Evolutionary conservation across 1,140 invertebrate species (phyloP).

Genomic region (Sycophaga agraensis): DNA sequence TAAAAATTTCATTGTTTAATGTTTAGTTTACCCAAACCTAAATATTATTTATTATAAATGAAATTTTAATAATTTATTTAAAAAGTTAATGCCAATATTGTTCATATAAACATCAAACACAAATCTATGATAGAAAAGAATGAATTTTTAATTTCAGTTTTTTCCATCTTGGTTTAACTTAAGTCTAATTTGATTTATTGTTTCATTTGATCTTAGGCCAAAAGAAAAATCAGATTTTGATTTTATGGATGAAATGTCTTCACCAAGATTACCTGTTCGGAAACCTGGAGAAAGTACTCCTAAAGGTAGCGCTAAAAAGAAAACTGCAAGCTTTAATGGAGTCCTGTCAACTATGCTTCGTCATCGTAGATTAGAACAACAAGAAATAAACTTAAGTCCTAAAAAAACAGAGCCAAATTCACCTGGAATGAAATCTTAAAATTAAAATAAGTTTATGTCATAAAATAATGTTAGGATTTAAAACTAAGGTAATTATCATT

Average conservation of each 20-base stretch:
- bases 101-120: too few relatives aligned
- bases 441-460: too few relatives aligned
- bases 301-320: slow-evolving; percentile 74
- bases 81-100: too few relatives aligned
- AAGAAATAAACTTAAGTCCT: slow-evolving; percentile 52
- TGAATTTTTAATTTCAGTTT: too few relatives aligned
- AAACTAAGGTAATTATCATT: too few relatives aligned
- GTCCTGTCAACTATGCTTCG: slow-evolving; percentile 73
- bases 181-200: too few relatives aligned
- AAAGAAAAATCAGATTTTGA: slow-evolving; percentile 72
- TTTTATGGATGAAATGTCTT: slow-evolving; percentile 74
- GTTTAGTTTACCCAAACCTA: too few relatives aligned
- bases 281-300: slow-evolving; percentile 65
- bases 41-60: too few relatives aligned
- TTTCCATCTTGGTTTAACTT: too few relatives aligned
- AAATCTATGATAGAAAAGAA: too few relatives aligned
- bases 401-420: slow-evolving; percentile 48
- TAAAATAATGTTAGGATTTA: too few relatives aligned
- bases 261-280: slow-evolving; percentile 64
- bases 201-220: slow-evolving; percentile 46
- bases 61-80: too few relatives aligned
- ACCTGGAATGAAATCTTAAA: slow-evolving; percentile 44
- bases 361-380: slow-evolving; percentile 66
- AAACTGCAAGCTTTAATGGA: slow-evolving; percentile 73
- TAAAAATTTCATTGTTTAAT: slow-evolving; percentile 4